A percentile compares a stretch with the other conserved stretches of the same genome.
phyloP scores from a whole-genome alignment of 2,113 vertebrate species.

The Myotis yumanensis region DNA sequence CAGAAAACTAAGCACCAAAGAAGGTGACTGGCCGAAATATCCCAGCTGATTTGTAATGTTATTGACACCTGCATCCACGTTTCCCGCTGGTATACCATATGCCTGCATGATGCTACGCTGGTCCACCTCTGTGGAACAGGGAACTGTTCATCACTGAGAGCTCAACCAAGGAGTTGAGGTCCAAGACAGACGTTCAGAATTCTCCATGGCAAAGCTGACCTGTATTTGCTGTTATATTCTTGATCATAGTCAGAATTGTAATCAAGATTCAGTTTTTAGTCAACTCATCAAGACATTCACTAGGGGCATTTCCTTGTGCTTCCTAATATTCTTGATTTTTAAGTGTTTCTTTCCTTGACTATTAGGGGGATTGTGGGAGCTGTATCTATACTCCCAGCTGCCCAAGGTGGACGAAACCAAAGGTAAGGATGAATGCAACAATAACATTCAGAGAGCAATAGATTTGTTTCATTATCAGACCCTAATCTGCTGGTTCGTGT shows the following conservation, averaged over 20 bases:
- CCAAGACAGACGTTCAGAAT: background rate
- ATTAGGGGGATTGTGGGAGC: conserved; percentile 86
- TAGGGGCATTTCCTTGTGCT: background rate
- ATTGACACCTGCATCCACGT: fast-evolving
- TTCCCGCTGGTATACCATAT: fast-evolving
- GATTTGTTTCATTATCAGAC: background rate
- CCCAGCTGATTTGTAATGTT: background rate
- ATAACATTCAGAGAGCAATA: background rate
- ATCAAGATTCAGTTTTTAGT: background rate
- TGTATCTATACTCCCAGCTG: conserved; percentile 83
- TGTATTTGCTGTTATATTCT: background rate
- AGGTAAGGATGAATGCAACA: conserved; percentile 82
- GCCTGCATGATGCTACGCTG: fast-evolving
- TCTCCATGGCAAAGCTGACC: background rate
- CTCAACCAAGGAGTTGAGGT: background rate
- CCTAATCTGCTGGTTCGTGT: background rate
- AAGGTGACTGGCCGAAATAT: background rate
- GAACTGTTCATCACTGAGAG: background rate
- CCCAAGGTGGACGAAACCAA: conserved; percentile 84
- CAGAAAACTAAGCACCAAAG: background rate
- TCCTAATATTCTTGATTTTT: background rate
- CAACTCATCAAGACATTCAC: background rate
- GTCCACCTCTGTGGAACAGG: background rate
- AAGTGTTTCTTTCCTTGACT: conserved; percentile 59
- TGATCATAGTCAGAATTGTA: background rate